Conservation (phyloP, 2,888 invertebrate species). For the Phragmatobia fuliginosa region DNA sequence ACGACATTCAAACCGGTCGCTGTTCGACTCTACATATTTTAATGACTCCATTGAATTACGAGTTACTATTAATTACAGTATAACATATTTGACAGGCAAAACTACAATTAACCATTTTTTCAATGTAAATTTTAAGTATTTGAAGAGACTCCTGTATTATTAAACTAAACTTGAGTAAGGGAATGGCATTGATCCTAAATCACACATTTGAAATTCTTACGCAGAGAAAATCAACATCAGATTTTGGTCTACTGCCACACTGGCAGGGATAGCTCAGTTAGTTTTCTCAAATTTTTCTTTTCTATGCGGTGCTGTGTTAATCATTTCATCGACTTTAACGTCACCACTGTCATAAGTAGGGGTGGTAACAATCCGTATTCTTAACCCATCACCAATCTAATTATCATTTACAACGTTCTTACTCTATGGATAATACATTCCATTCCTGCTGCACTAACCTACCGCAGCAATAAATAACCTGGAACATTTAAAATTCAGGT, state of each 20-base stretch:
- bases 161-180: background rate
- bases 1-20: background rate
- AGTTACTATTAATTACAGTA: background rate
- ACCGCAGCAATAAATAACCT: constrained; percentile 7
- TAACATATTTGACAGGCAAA: background rate
- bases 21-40: background rate
- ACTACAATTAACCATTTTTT: background rate
- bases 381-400: no score
- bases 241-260: no score
- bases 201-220: background rate
- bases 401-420: background rate
- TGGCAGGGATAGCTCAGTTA: no score
- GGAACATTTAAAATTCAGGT: constrained; percentile 18
- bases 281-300: no score
- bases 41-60: background rate
- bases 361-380: no score
- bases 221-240: background rate
- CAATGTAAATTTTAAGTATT: background rate
- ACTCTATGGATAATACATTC: background rate
- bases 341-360: no score
- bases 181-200: background rate
- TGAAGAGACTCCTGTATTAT: background rate
- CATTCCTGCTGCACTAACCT: background rate
- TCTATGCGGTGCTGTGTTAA: no score
- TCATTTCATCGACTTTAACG: no score